Evolutionary conservation across 2,797 vertebrate genomes (phyloP).

Genomic region (Acestrorhynchus altus): DNA sequence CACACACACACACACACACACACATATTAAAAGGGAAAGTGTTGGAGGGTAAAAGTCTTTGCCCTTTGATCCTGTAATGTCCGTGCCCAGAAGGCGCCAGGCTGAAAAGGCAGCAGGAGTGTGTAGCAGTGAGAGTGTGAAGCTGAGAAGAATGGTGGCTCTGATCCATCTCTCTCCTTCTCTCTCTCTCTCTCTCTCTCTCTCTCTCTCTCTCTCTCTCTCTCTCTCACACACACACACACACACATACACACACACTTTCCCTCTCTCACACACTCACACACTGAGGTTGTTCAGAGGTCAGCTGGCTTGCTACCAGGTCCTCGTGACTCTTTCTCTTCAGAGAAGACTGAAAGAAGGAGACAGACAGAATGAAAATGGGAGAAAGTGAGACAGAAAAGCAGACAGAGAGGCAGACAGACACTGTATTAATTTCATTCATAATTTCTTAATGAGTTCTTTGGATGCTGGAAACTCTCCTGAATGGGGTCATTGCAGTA

Average conservation of each 20-base stretch:
- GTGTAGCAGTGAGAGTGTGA: constrained; percentile 8
- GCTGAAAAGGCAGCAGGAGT: constrained; percentile 15
- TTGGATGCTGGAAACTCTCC: background rate
- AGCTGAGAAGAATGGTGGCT: constrained; percentile 32
- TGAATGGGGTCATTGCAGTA: constrained; percentile 3
- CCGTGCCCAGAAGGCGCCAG: constrained; percentile 31
- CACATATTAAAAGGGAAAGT: background rate
- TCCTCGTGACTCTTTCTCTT: constrained; percentile 38
- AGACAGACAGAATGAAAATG: background rate
- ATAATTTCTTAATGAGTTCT: background rate
- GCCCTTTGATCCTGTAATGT: constrained; percentile 30
- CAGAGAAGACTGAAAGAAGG: constrained; percentile 17
- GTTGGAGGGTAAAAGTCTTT: background rate
- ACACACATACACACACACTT: background rate
- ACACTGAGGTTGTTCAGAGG: constrained; percentile 47
- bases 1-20: too few species aligned
- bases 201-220: background rate
- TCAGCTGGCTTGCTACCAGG: constrained; percentile 55
- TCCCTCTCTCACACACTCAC: constrained; percentile 18
- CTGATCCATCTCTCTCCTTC: constrained; percentile 4
- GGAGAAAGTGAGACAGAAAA: background rate
- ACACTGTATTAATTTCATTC: background rate
- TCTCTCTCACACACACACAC: background rate
- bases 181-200: background rate
- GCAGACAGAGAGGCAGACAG: background rate